phyloP scores from a whole-genome alignment of 2,888 invertebrate genomes.

The Heliconius sara region DNA sequence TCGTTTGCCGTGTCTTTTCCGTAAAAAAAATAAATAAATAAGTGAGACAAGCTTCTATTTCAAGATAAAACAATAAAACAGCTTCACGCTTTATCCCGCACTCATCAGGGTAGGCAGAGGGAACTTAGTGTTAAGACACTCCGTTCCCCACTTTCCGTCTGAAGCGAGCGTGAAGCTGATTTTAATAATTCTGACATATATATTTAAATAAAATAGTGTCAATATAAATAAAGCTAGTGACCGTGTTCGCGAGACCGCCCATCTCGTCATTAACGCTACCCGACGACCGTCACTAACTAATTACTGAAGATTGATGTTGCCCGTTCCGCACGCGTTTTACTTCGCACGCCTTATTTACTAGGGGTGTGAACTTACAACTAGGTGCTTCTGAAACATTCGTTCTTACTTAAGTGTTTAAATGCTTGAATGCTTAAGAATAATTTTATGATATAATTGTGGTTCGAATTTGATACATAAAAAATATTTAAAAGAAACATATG shows the following conservation, averaged over 20 bases:
- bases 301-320: slow-evolving; percentile 74
- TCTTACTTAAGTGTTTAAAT: neutral
- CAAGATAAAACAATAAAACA: too few relatives aligned
- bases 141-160: too few relatives aligned
- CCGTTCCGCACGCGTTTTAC: slow-evolving; percentile 55
- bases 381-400: neutral
- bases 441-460: neutral
- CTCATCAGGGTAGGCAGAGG: too few relatives aligned
- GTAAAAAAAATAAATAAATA: too few relatives aligned
- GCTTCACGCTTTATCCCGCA: too few relatives aligned
- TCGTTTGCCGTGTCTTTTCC: too few relatives aligned
- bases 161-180: too few relatives aligned
- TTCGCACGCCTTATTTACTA: slow-evolving; percentile 49
- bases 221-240: slow-evolving; percentile 24
- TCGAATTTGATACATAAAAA: neutral
- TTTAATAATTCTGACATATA: neutral
- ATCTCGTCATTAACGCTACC: slow-evolving; percentile 67
- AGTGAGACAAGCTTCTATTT: too few relatives aligned
- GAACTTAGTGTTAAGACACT: too few relatives aligned
- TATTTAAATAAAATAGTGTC: slow-evolving; percentile 10
- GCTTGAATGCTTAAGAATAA: neutral
- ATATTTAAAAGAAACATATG: too few relatives aligned
- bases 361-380: slow-evolving; percentile 13
- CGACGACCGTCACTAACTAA: slow-evolving; percentile 69
- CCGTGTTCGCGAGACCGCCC: slow-evolving; percentile 45